phyloP scores from a whole-genome alignment of 35 echinoderm and acorn worm species.

The Patiria miniata region DNA sequence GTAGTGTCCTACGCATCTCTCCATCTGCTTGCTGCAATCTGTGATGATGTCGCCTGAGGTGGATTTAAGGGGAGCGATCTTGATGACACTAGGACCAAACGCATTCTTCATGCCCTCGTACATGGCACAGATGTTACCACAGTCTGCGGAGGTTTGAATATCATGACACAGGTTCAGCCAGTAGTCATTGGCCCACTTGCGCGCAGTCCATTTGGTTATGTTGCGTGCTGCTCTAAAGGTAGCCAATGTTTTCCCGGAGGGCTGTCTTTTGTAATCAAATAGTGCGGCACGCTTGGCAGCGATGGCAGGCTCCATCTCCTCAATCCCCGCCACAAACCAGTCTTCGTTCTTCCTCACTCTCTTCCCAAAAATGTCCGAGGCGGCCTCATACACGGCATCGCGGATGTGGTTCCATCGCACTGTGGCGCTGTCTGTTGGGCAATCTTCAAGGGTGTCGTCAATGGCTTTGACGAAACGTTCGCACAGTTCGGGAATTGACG shows the following conservation, averaged over 20 bases:
- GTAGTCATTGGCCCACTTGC: background rate
- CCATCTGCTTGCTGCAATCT: constrained; percentile 23
- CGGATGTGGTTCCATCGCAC: background rate
- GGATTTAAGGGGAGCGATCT: constrained; percentile 9
- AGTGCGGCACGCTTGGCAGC: constrained; percentile 35
- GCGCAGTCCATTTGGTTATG: background rate
- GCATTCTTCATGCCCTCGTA: constrained; percentile 3
- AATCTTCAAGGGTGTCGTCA: background rate
- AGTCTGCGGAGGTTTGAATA: background rate
- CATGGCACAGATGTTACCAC: background rate
- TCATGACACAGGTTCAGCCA: background rate
- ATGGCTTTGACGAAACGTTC: background rate
- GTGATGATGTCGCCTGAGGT: constrained; percentile 39
- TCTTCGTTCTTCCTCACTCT: background rate
- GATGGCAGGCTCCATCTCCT: constrained; percentile 26
- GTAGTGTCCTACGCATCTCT: constrained; percentile 53
- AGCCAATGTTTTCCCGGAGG: background rate
- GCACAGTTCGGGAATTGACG: too few relatives aligned
- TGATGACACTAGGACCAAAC: background rate
- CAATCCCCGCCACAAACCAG: constrained; percentile 20
- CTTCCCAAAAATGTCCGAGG: background rate
- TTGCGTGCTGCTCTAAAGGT: background rate
- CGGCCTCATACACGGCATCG: background rate
- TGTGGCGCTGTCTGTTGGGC: background rate
- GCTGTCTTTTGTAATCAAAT: background rate